Conservation (phyloP, 2,113 vertebrate species). For the Callospermophilus lateralis region DNA sequence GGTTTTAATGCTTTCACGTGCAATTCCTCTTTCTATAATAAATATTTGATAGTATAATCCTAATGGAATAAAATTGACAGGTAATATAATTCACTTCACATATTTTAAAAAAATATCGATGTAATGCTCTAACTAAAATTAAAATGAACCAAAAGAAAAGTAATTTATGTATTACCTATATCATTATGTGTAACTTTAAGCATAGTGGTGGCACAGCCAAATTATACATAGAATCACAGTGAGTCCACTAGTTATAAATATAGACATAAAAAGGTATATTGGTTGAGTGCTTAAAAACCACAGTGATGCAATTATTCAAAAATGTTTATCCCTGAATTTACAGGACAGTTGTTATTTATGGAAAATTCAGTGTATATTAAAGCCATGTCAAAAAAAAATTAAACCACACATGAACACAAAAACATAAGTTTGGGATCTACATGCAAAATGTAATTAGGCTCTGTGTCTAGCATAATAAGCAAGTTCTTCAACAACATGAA, state of each 20-base stretch:
- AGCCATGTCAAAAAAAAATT: not conserved
- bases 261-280: constrained; percentile 30
- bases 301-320: constrained; percentile 45
- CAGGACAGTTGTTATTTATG: constrained; percentile 22
- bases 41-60: not conserved
- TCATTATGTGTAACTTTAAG: constrained; percentile 38
- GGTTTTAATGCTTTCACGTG: not conserved
- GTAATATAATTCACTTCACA: not conserved
- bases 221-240: constrained; percentile 47
- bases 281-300: constrained; percentile 30
- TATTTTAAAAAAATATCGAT: not conserved
- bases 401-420: too few species aligned
- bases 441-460: not conserved
- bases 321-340: constrained; percentile 46
- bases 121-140: constrained; percentile 24
- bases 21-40: not conserved
- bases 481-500: not conserved
- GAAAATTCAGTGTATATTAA: constrained; percentile 57
- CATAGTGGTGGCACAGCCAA: not conserved
- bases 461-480: not conserved
- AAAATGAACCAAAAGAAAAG: constrained; percentile 53
- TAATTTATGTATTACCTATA: constrained; percentile 52
- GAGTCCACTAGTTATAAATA: constrained; percentile 42
- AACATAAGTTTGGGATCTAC: not conserved
- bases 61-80: constrained; percentile 30